A percentile compares a stretch with the other conserved stretches of the same genome.
Conservation (phyloP, 2,888 invertebrate genomes). For the Apotomis capreana region DNA sequence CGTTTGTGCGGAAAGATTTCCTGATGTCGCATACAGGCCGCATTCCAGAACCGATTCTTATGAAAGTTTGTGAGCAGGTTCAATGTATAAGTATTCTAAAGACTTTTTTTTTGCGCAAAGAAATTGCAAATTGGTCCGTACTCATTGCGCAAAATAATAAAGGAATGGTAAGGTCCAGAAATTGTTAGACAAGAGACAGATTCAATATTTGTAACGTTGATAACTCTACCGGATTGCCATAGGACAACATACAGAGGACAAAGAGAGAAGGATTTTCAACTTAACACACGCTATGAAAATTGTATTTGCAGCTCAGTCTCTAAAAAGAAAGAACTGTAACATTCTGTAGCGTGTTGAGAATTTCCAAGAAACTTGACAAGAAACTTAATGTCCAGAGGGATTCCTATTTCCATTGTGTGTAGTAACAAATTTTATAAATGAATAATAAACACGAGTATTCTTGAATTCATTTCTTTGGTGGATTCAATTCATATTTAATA, state of each 20-base stretch:
- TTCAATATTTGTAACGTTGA: no score
- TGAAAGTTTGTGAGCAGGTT: no score
- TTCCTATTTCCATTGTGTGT: background rate
- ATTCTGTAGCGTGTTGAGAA: background rate
- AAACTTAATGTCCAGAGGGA: constrained; percentile 1
- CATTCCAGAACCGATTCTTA: no score
- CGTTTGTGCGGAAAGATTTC: no score
- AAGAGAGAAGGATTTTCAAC: background rate
- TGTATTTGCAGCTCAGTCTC: background rate
- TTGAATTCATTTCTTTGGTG: background rate
- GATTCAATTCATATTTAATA: background rate
- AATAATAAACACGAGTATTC: constrained; percentile 6
- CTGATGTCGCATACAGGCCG: no score
- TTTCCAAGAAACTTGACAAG: background rate
- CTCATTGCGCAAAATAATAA: no score
- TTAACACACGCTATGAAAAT: background rate
- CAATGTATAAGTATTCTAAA: no score
- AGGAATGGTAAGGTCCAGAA: no score
- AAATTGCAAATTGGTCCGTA: no score
- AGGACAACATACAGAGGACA: background rate
- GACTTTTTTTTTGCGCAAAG: no score
- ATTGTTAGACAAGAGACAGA: no score
- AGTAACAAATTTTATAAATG: background rate
- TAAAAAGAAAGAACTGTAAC: constrained; percentile 1
- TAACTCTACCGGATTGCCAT: no score